Evolutionary conservation across 2,797 vertebrate genomes (phyloP), one percentile per base, ranked within the genome.

Genomic region (Lutjanus campechanus): DNA sequence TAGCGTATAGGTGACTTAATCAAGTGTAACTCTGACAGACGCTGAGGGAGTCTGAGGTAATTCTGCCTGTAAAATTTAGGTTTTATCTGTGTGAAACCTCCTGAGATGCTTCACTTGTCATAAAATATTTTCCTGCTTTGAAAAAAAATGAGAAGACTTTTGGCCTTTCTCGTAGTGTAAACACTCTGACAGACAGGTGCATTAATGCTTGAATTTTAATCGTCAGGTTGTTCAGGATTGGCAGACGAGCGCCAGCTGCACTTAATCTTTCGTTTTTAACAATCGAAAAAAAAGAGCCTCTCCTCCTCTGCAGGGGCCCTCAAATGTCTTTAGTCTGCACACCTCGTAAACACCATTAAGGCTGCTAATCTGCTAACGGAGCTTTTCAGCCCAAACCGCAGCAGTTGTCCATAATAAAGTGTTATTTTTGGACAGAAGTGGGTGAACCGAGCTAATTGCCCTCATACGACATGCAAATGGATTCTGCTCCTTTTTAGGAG

Each of bases 341-440:
- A 73, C 65, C 69, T 83, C 60, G 41, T 60, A 82, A 82, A 74
- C 66, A 62, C 36, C 77, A 69, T 56, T 16, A 51, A 58, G 61
- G 60, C 78, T 73, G 82, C 73, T 85, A 55, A 85, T 83, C 63
- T 79, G 77, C 87, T 61, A 87, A 63, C 73, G 1, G 69, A 82
- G 81, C 83, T 40, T 44, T 79, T 63, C 59, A 51, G 1, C 56
- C 64, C 51, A 12, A 79, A 80, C 43, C 66, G 5, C 74, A 69
- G 69, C 82, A 73, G 70, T 73, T 70, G 82, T 69, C 58, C 11
- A 3, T 43, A 64, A 79, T 79, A 63, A 73, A 58, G 20, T 8
- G 25, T 71, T 69, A 53, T 77, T 79, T 80, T 66, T 64, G 69
- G 49, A 77, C 81, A 54, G 69, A 15, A 61, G 69, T 49, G 78